Evolutionary conservation across 2,113 vertebrate species (phyloP), one percentile per base, ranked within the genome.

Genomic region (Heterochromis multidens): DNA sequence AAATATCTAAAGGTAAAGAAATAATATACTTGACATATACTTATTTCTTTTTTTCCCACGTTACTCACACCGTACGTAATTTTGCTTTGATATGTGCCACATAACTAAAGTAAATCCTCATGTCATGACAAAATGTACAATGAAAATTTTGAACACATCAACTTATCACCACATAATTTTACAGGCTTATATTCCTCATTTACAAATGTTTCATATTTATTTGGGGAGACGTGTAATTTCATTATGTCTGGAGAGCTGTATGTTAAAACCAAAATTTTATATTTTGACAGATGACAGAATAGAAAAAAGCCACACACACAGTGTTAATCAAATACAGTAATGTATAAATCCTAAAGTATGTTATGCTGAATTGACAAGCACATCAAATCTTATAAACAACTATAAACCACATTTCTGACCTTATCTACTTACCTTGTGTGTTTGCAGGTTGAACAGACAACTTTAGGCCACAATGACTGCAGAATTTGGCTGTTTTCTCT

Each of bases 401-500:
- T 27, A 19, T 2, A 72, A 4, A 85, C 1, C 7, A 77, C 1
- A 52, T 61, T 3, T 59, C 7, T 23, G 6, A 65, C 17, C 29
- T 86, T 0, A 49, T 76, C 13, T 23, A 88, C 52, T 31, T 14
- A 92, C 96, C 93, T 2, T 87, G 80, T 84, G 79, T 80, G 43
- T 1, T 82, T 6, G 76, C 3, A 25, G 61, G 54, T 14, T 60
- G 27, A 1, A 80, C 13, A 12, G 3, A 37, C 86, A 95, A 84
- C 10, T 0, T 7, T 0, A 0, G 0, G 52, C 95, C 97, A 19
- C 97, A 97, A 3, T 59, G 0, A 72, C 97, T 94, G 93, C 97
- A 97, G 83, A 96, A 96, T 2, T 84, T 95, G 7, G 95, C 84
- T 1, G 19, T 60, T 0, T 74, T 77, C 8, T 96, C 95, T 60